Evolutionary conservation across 92 coral and sea anemone species (phyloP).

Genomic region (Nematostella vectensis): DNA sequence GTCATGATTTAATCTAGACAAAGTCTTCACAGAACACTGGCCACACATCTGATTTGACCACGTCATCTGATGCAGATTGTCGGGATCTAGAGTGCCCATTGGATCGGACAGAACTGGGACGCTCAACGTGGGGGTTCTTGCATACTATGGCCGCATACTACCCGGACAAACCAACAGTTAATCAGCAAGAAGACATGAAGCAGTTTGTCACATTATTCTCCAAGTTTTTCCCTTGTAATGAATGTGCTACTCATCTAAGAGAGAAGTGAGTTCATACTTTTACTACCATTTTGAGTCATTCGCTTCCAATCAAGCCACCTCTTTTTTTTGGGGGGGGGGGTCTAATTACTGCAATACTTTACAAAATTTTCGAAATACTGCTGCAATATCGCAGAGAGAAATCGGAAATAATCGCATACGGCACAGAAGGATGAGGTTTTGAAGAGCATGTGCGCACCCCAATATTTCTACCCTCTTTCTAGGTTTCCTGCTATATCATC

Average conservation of each 20-base stretch:
- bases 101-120: constrained; percentile 75
- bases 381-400: too few relatives aligned
- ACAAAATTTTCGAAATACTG: too few relatives aligned
- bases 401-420: too few relatives aligned
- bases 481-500: too few relatives aligned
- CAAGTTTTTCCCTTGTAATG: constrained; percentile 83
- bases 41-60: constrained; percentile 1
- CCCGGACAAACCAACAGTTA: constrained; percentile 73
- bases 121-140: constrained; percentile 86
- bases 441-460: too few relatives aligned
- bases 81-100: constrained; percentile 58
- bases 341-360: too few relatives aligned
- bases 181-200: constrained; percentile 72
- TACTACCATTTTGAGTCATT: too few relatives aligned
- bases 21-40: constrained; percentile 2
- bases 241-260: constrained; percentile 80
- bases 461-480: too few relatives aligned
- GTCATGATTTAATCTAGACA: too few relatives aligned
- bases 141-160: constrained; percentile 97
- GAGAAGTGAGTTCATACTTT: constrained; percentile 61
- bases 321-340: too few relatives aligned
- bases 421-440: too few relatives aligned
- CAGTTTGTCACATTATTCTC: constrained; percentile 76
- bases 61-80: constrained; percentile 12
- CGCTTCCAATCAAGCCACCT: too few relatives aligned